phyloP scores from a whole-genome alignment of 2,113 vertebrate genomes.

The Dolichallabes microphthalmus region DNA sequence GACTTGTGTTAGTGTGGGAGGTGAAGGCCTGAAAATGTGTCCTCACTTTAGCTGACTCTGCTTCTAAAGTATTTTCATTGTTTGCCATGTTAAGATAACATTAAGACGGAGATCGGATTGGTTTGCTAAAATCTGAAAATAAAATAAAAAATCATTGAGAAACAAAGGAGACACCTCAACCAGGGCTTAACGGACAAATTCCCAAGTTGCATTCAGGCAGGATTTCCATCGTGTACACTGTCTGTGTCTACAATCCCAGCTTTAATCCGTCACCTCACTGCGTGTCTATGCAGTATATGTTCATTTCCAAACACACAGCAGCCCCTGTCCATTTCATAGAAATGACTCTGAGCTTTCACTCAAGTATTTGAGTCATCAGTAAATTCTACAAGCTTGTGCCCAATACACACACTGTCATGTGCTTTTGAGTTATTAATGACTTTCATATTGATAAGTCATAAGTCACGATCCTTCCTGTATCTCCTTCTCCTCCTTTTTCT shows the following conservation, averaged over 20 bases:
- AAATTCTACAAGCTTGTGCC: neutral
- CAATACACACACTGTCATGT: neutral
- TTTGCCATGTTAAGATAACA: neutral
- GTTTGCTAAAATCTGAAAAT: neutral
- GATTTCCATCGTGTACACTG: neutral
- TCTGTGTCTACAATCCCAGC: neutral
- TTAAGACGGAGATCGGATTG: neutral
- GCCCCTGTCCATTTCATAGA: neutral
- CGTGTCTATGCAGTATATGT: slow-evolving; percentile 6
- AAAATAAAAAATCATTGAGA: neutral
- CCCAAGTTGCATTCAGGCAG: neutral
- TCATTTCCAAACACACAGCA: neutral
- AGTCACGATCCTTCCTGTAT: neutral
- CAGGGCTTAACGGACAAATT: slow-evolving; percentile 7
- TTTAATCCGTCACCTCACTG: slow-evolving; percentile 6
- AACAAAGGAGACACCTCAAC: neutral
- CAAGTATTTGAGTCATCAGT: neutral
- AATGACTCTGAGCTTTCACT: neutral
- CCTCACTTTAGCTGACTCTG: neutral
- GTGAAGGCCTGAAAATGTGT: neutral
- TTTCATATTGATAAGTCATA: slow-evolving; percentile 23
- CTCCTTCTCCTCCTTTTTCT: neutral
- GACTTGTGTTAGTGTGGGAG: neutral
- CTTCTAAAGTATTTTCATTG: neutral
- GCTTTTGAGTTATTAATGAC: slow-evolving; percentile 19